These are phyloP conservation scores for Tachystola acroxantha DNA, from an alignment of 2,888 invertebrate genomes.

Conservation along the genomic window DNA sequence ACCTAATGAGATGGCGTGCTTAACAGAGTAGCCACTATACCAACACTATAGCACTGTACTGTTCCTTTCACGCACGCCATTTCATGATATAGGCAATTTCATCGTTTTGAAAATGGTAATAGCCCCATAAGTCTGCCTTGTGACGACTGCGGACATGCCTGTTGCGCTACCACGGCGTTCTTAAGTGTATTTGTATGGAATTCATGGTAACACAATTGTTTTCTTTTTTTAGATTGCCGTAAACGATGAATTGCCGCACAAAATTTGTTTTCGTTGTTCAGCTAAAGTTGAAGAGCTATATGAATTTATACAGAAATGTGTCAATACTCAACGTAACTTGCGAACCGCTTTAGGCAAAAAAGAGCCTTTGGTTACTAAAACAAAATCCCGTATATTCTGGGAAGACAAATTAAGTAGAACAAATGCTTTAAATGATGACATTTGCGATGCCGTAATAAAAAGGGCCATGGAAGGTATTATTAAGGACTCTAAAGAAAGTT, in stretches of 20 bases:
- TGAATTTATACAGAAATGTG: conserved; percentile 68
- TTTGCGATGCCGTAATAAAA: conserved; percentile 66
- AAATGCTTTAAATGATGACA: conserved; percentile 67
- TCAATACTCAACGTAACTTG: conserved; percentile 58
- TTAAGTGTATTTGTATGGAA: no score
- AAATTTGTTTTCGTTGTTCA: conserved; percentile 72
- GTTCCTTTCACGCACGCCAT: no score
- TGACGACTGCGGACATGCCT: no score
- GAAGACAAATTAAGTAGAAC: conserved; percentile 60
- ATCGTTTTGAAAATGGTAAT: no score
- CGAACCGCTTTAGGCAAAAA: conserved; percentile 42
- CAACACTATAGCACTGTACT: no score
- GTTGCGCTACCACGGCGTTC: no score
- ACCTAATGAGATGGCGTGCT: no score
- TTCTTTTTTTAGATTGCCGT: conserved; percentile 57
- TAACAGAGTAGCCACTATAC: no score
- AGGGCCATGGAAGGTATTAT: conserved; percentile 53
- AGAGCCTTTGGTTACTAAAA: conserved; percentile 34
- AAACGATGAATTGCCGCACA: conserved; percentile 71
- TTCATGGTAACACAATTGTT: no score
- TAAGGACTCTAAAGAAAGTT: no score
- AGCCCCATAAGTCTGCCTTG: no score
- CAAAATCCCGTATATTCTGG: conserved; percentile 49
- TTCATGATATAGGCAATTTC: no score
- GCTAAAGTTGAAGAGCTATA: conserved; percentile 69